A percentile compares a stretch with the other conserved stretches of the same genome.
These are phyloP conservation scores for Lagopus muta DNA, from an alignment of 2,113 vertebrate genomes.

Conservation along the genomic window DNA sequence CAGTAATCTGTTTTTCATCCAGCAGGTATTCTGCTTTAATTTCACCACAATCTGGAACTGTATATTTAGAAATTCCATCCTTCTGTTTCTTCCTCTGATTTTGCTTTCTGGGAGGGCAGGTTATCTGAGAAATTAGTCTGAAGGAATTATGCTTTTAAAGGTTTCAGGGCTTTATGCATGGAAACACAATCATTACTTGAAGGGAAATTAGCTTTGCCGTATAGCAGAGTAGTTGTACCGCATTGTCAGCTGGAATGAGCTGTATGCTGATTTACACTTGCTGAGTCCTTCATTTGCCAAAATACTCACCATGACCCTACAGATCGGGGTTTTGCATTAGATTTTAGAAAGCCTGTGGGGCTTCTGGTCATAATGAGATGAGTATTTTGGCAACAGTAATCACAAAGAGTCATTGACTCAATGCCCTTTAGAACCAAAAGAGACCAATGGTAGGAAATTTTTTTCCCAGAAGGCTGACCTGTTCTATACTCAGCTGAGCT, in stretches of 20 bases:
- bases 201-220: not conserved
- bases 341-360: no score
- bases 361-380: no score
- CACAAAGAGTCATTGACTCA: not conserved
- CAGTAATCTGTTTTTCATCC: not conserved
- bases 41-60: not conserved
- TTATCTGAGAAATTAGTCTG: not conserved
- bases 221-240: not conserved
- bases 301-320: not conserved
- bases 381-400: not conserved
- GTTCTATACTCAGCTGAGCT: not conserved
- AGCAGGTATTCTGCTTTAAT: not conserved
- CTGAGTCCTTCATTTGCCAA: slow-evolving; percentile 1
- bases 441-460: not conserved
- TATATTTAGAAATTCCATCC: not conserved
- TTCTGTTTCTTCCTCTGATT: not conserved
- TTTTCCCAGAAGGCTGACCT: not conserved
- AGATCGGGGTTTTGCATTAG: not conserved
- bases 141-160: not conserved
- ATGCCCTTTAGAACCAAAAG: not conserved
- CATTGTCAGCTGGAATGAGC: not conserved
- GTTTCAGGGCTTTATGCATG: not conserved
- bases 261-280: slow-evolving; percentile 6
- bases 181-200: not conserved
- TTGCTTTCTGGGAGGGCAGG: not conserved